Evolutionary conservation across 2,113 vertebrate species (phyloP).

Genomic region (Odocoileus virginianus): DNA sequence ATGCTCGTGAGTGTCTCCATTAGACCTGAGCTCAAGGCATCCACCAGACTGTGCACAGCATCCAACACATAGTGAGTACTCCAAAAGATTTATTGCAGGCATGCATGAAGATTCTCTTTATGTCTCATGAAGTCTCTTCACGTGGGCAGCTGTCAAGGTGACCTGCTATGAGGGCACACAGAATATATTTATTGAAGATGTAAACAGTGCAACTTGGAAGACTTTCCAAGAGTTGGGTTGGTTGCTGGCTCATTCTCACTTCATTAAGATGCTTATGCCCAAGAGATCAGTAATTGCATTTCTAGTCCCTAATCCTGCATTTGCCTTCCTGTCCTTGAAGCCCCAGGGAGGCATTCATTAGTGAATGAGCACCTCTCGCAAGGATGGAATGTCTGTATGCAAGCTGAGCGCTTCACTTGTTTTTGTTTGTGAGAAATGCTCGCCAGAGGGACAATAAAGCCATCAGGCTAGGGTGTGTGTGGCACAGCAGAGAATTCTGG

Average conservation of each 20-base stretch:
- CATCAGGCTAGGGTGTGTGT: not conserved
- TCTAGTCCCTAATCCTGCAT: not conserved
- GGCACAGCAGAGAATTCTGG: not conserved
- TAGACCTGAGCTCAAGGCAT: not conserved
- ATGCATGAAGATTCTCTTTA: not conserved
- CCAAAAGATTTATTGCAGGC: not conserved
- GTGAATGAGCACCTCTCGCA: not conserved
- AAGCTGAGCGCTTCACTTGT: not conserved
- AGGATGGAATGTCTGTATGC: not conserved
- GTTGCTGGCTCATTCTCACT: not conserved
- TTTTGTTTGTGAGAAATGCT: conserved; percentile 7
- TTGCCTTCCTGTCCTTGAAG: not conserved
- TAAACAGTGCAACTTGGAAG: not conserved
- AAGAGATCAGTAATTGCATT: conserved; percentile 26
- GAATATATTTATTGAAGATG: conserved; percentile 6
- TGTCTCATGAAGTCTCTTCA: not conserved
- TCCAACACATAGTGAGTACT: not conserved
- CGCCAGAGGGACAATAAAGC: not conserved
- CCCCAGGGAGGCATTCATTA: conserved; percentile 9
- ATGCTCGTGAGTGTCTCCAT: not conserved
- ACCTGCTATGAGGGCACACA: not conserved
- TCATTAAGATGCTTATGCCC: conserved; percentile 15
- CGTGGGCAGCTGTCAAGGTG: not conserved
- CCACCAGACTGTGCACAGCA: not conserved
- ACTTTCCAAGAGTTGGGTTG: not conserved